Base-by-base conservation (phyloP, 1,140 invertebrate genomes). In the Meteorus sp. region DNA sequence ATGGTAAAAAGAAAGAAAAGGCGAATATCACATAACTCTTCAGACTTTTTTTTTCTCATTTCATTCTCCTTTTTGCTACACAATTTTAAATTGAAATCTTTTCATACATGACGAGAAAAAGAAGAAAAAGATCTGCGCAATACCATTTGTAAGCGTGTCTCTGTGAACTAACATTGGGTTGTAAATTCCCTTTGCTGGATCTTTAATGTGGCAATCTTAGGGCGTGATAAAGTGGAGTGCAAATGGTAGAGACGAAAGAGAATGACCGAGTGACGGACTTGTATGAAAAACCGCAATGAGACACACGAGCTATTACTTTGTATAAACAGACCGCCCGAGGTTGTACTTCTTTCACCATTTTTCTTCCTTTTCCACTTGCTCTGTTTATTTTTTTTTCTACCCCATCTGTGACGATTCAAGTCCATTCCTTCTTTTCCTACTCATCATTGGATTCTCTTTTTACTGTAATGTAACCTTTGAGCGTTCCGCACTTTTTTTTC, bases 101-200 rank as follows among this genome's bases (percentile, higher is more conserved):
- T n/a, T n/a, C n/a, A n/a, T n/a, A n/a, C n/a, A n/a, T n/a, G n/a
- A n/a, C n/a, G 22, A 35, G 31, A 57, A 25, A 43, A n/a, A 31
- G 19, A 45, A 15, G 44, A n/a, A n/a, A n/a, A n/a, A n/a, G n/a
- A n/a, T n/a, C n/a, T n/a, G n/a, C n/a, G n/a, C n/a, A n/a, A n/a
- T n/a, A n/a, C n/a, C n/a, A n/a, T n/a, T 2, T 15, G 9, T 55
- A 25, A 3, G 31, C 31, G 43, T 41, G 35, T 33, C 17, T 33
- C 7, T 33, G 22, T 17, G 17, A 25, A 25, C 55, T n/a, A 45
- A 43, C 8, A 44, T 17, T n/a, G 22, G 44, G 66, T n/a, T n/a
- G n/a, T n/a, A n/a, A 64, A 76, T 77, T 77, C 77, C 63, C 77
- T 78, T 79, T 80, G 72, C 75, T 80, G 75, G 76, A 78, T 78